These are phyloP conservation scores for Meriones psammophilus DNA, from an alignment of 2,797 vertebrate genomes.

Conservation along the genomic window DNA sequence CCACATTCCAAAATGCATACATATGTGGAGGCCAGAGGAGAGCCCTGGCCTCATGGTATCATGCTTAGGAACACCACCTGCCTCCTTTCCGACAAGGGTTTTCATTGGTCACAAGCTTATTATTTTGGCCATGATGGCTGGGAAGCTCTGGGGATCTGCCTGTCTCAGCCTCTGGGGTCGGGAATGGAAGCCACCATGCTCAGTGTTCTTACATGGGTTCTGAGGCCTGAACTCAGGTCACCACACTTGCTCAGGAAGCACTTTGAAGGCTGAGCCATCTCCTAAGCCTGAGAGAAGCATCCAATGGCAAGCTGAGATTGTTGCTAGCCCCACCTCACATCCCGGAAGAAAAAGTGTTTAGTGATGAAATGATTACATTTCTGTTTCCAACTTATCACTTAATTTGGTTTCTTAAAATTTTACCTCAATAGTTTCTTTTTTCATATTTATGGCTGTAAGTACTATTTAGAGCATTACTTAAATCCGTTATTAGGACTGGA, in stretches of 20 bases:
- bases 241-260: not conserved
- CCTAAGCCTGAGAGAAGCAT: not conserved
- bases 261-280: not conserved
- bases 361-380: not conserved
- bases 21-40: not conserved
- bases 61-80: not conserved
- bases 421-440: constrained; percentile 47
- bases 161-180: not conserved
- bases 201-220: not conserved
- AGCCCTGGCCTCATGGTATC: too few species aligned
- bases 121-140: not conserved
- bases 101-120: not conserved
- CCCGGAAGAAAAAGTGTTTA: not conserved
- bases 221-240: not conserved
- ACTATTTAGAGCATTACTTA: constrained; percentile 54
- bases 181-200: not conserved
- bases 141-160: not conserved
- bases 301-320: not conserved
- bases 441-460: constrained; percentile 48
- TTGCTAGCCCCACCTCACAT: not conserved
- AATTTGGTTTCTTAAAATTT: constrained; percentile 52
- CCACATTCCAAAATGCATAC: not conserved
- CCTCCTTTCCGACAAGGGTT: not conserved
- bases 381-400: not conserved
- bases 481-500: constrained; percentile 52